These are phyloP conservation scores for Baronia brevicornis DNA, from an alignment of 2,888 invertebrate genomes.

Conservation along the genomic window DNA sequence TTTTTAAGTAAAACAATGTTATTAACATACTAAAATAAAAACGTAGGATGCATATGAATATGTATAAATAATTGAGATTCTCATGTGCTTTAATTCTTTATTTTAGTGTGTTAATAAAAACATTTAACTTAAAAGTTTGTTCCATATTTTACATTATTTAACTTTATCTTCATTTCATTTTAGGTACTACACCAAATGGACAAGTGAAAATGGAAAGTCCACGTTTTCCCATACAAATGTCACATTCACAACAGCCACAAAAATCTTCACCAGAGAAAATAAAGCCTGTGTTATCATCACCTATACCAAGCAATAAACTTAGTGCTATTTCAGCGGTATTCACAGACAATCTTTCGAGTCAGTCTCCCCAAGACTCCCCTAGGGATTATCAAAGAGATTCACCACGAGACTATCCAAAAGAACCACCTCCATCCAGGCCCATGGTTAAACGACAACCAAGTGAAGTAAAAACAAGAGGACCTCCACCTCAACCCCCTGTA, in stretches of 20 bases:
- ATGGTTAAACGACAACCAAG: conserved; percentile 55
- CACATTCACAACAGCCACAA: conserved; percentile 29
- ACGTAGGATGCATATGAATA: too few relatives aligned
- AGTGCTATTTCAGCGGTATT: conserved; percentile 54
- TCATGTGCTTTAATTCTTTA: not conserved
- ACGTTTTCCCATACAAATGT: conserved; percentile 46
- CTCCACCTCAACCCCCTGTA: conserved; percentile 88
- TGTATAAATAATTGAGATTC: too few relatives aligned
- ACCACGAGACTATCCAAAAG: conserved; percentile 33
- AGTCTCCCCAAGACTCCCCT: conserved; percentile 17
- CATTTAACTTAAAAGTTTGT: too few relatives aligned
- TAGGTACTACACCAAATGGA: conserved; percentile 57
- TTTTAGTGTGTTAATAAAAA: not conserved
- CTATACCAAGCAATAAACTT: conserved; percentile 35
- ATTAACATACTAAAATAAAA: too few relatives aligned
- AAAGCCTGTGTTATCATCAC: conserved; percentile 31
- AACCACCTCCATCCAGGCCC: conserved; percentile 38
- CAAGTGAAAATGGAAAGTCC: conserved; percentile 56
- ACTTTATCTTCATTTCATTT: conserved; percentile 1
- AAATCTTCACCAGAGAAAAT: conserved; percentile 50
- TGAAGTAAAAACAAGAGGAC: conserved; percentile 76
- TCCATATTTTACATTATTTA: conserved; percentile 5
- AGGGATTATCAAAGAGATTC: conserved; percentile 58
- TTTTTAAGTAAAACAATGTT: too few relatives aligned
- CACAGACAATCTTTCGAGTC: conserved; percentile 43